Percentiles rank a stretch among this genome's conserved stretches.
These are phyloP conservation scores for Mechanitis mazaeus DNA, from an alignment of 2,888 invertebrate species.

Conservation along the genomic window DNA sequence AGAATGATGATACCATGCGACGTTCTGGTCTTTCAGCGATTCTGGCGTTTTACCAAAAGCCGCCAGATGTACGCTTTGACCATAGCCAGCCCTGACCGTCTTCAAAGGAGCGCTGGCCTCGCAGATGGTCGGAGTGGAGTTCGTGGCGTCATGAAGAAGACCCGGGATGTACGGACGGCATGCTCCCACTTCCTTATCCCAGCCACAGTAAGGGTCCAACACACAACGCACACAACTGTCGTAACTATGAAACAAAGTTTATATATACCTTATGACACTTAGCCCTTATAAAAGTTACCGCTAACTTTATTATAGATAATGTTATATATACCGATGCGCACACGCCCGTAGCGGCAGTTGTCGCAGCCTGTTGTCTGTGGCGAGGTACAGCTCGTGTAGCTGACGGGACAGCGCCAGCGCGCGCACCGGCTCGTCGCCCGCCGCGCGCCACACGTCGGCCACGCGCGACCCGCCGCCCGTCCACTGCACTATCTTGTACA, in stretches of 20 bases:
- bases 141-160: constrained; percentile 78
- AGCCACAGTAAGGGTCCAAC: constrained; percentile 82
- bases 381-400: constrained; percentile 76
- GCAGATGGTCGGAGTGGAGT: constrained; percentile 76
- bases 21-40: constrained; percentile 63
- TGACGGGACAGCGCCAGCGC: constrained; percentile 76
- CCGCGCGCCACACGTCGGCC: constrained; percentile 78
- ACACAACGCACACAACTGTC: constrained; percentile 80
- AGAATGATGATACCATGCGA: constrained; percentile 74
- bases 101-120: constrained; percentile 75
- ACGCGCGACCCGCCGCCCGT: constrained; percentile 73
- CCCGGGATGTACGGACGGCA: constrained; percentile 77
- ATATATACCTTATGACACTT: not conserved
- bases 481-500: constrained; percentile 81
- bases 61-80: constrained; percentile 78
- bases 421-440: constrained; percentile 74
- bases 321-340: constrained; percentile 48
- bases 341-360: constrained; percentile 74
- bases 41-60: constrained; percentile 73
- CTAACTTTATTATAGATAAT: no score
- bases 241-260: constrained; percentile 52
- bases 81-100: constrained; percentile 77
- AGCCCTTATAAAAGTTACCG: no score
- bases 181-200: constrained; percentile 78
- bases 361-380: constrained; percentile 76